A percentile compares a stretch with the other conserved stretches of the same genome.
These are phyloP conservation scores for Calidris pygmaea DNA, from an alignment of 2,113 vertebrate species.

Conservation along the genomic window DNA sequence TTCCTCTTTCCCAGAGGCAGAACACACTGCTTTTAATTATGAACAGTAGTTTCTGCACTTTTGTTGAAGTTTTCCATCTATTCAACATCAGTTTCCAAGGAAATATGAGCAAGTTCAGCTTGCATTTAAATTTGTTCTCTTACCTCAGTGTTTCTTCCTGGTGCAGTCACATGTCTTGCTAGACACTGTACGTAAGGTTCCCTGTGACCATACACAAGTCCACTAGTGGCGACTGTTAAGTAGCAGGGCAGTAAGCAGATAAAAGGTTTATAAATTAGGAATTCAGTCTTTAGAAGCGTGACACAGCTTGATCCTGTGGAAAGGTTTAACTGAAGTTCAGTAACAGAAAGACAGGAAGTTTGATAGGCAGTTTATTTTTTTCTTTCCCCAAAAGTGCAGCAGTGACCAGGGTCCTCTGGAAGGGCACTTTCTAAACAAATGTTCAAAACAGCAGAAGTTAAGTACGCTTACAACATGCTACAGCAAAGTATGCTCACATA, in stretches of 20 bases:
- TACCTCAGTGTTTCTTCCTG: neutral
- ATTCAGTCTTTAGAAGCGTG: neutral
- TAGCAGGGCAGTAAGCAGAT: neutral
- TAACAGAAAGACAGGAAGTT: neutral
- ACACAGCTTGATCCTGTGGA: neutral
- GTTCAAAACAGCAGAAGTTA: conserved; percentile 15
- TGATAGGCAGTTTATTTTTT: conserved; percentile 65
- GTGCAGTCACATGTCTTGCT: neutral
- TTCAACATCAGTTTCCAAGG: neutral
- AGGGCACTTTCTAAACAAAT: conserved; percentile 79
- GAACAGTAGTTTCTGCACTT: neutral
- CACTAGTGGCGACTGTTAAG: neutral
- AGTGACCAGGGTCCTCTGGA: conserved; percentile 80
- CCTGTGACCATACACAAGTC: neutral
- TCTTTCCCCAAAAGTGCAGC: conserved; percentile 80
- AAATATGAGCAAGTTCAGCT: neutral
- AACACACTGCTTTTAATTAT: neutral
- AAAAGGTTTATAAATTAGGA: neutral
- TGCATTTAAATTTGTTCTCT: neutral
- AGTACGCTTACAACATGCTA: conserved; percentile 28
- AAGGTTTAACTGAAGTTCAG: neutral
- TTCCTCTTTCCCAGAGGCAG: neutral
- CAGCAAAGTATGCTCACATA: conserved; percentile 44
- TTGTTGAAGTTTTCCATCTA: neutral
- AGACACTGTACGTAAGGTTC: neutral